Evolutionary conservation across 2,888 invertebrate genomes (phyloP).

Genomic region (Ornithoptera priamus): DNA sequence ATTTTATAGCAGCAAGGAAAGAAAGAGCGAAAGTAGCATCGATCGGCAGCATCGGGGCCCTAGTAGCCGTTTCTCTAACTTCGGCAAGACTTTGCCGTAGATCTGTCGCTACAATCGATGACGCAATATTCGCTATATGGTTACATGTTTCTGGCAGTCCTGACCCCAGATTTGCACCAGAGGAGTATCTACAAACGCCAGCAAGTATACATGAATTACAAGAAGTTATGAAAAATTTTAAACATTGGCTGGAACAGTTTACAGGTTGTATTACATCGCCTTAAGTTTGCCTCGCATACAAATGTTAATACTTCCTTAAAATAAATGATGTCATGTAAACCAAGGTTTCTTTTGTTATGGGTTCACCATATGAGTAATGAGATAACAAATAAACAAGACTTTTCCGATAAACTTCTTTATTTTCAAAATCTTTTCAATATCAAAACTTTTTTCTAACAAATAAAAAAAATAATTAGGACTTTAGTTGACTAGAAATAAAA

Average conservation of each 20-base stretch:
- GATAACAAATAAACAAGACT: constrained; percentile 2
- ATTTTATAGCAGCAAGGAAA: constrained; percentile 65
- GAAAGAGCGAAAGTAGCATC: constrained; percentile 56
- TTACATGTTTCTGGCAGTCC: constrained; percentile 63
- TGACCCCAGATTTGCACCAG: constrained; percentile 65
- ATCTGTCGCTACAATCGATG: constrained; percentile 52
- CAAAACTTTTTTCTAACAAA: constrained; percentile 14
- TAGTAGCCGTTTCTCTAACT: constrained; percentile 55
- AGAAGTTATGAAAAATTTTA: constrained; percentile 57
- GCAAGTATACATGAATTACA: constrained; percentile 54
- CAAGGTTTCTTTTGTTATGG: constrained; percentile 1
- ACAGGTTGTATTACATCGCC: constrained; percentile 41
- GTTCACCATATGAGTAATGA: not conserved
- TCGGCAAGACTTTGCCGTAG: constrained; percentile 66
- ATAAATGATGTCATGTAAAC: constrained; percentile 7
- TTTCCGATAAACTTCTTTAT: constrained; percentile 13
- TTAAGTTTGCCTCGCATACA: constrained; percentile 6
- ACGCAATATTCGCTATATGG: constrained; percentile 71
- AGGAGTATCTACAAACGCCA: constrained; percentile 65
- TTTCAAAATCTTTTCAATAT: constrained; percentile 9
- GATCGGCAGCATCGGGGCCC: constrained; percentile 55
- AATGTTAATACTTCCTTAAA: constrained; percentile 13
- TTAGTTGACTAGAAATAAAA: constrained; percentile 26
- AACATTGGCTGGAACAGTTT: constrained; percentile 64
- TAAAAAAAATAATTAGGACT: constrained; percentile 22